Conservation (phyloP, 2,797 vertebrate genomes). For the Fundulus diaphanus region DNA sequence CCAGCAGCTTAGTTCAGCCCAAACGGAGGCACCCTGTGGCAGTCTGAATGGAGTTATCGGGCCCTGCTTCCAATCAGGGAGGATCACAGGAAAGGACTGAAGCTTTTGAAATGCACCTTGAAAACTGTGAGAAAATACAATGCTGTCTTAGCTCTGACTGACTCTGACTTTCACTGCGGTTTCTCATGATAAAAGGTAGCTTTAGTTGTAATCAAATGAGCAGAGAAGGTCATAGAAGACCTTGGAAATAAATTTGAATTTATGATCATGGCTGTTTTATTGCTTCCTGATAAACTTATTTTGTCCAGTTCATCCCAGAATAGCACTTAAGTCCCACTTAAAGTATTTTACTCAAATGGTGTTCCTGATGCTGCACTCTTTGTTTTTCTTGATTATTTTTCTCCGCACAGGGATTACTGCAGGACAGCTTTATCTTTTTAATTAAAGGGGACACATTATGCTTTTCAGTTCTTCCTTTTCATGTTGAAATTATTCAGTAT, state of each 20-base stretch:
- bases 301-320: neutral
- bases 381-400: neutral
- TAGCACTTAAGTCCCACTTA: neutral
- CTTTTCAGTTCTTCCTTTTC: no score
- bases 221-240: neutral
- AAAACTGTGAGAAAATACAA: conserved; percentile 43
- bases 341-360: neutral
- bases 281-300: neutral
- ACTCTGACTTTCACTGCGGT: conserved; percentile 57
- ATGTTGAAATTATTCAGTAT: no score
- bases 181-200: conserved; percentile 28
- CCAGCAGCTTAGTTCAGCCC: conserved; percentile 62
- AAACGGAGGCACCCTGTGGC: conserved; percentile 44
- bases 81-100: conserved; percentile 60
- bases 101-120: conserved; percentile 39
- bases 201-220: conserved; percentile 11
- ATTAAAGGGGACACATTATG: no score
- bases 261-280: neutral
- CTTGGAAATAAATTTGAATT: neutral
- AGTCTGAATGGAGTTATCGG: conserved; percentile 59
- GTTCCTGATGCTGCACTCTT: neutral
- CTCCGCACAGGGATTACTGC: neutral
- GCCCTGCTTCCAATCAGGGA: conserved; percentile 57
- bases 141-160: conserved; percentile 28
- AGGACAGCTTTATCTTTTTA: neutral